Evolutionary conservation across 1,140 invertebrate genomes (phyloP), one percentile per base, ranked within the genome.

Genomic region (Aphaenogaster rudis): DNA sequence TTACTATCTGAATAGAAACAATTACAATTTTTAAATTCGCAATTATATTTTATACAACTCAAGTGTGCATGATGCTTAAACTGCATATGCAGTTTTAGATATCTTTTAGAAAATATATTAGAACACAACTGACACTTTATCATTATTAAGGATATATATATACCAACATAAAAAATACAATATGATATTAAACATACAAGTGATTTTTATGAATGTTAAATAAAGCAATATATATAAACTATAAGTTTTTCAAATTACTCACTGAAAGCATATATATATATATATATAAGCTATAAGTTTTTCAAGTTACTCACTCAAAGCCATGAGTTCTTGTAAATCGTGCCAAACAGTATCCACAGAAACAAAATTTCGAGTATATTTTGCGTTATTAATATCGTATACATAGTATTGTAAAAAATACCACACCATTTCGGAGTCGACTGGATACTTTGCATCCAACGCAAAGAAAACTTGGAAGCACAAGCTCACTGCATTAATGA

Each of bases 391-490:
- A 50, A 71, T 33, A 9, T 7, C 7, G 8, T 72, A 72, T 7
- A 72, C 45, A 4, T 52, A 5, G 1, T 71, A 0, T 71, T 72
- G 69, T 11, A 72, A 17, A 17, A 72, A 72, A 2, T 52, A 52
- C 48, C 45, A 71, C 4, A 71, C 13, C 6, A 13, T 50, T 33
- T 72, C 48, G 8, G 21, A 72, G 21, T 72, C 48, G 0, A 36
- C 48, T 9, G 69, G 69, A 72, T 72, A 72, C 13, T 39, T 42
- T 67, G 39, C 64, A 67, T 67, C 9, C 8, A 67, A 3, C 13
- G 66, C 66, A 67, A 67, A 67, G 8, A 67, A 66, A 39, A 3
- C 11, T 67, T 45, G 66, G 1, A 67, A 67, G 1, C 66, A 67
- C 5, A 67, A 42, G 45, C 45, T 5, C 3, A 45, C 15, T 42